phyloP scores from a whole-genome alignment of 2,888 invertebrate species.

The Trisateles emortualis region DNA sequence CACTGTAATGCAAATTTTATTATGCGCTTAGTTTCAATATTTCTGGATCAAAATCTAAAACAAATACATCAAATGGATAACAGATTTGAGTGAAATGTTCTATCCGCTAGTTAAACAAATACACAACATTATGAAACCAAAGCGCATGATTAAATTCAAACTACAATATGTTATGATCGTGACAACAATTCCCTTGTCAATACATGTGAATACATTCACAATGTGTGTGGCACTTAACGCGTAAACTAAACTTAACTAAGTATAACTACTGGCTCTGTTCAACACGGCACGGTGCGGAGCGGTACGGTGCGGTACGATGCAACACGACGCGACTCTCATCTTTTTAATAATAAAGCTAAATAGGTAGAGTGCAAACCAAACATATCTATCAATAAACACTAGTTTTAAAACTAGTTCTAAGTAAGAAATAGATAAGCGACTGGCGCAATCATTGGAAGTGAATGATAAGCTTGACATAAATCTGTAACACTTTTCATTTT shows the following conservation, averaged over 20 bases:
- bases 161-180: neutral
- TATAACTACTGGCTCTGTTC: constrained; percentile 47
- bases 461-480: too few relatives aligned
- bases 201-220: neutral
- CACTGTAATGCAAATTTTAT: neutral
- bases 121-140: neutral
- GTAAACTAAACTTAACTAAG: constrained; percentile 34
- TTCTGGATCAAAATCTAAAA: too few relatives aligned
- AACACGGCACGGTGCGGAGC: neutral
- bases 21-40: neutral
- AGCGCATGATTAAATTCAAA: neutral
- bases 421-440: neutral
- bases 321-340: neutral
- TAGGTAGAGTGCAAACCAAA: neutral
- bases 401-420: neutral
- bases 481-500: too few relatives aligned
- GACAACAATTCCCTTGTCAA: constrained; percentile 11
- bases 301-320: neutral
- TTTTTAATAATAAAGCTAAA: neutral
- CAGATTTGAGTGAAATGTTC: too few relatives aligned
- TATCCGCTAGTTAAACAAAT: too few relatives aligned
- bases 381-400: too few relatives aligned
- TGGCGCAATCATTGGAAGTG: neutral
- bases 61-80: too few relatives aligned
- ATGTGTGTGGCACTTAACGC: constrained; percentile 22